These are phyloP conservation scores for Hemibagrus guttatus DNA, from an alignment of 2,797 vertebrate species.

Conservation along the genomic window DNA sequence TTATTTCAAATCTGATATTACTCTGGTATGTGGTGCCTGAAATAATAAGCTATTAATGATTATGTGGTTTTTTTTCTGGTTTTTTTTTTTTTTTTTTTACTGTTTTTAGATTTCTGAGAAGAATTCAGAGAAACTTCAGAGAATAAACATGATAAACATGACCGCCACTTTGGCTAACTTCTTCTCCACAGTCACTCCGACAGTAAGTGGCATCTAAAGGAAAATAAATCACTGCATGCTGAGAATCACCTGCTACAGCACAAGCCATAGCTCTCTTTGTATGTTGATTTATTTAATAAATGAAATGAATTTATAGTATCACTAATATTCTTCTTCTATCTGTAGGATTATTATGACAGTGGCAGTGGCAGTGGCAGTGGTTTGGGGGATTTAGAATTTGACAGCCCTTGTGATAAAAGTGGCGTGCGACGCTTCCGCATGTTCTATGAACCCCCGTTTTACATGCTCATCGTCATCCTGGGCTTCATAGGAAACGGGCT, in stretches of 20 bases:
- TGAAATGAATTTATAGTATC: not conserved
- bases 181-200: not conserved
- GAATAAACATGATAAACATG: conserved; percentile 26
- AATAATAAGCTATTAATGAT: not conserved
- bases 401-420: conserved; percentile 67
- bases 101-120: conserved; percentile 34
- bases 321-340: not conserved
- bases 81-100: not conserved
- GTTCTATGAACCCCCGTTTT: conserved; percentile 76
- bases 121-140: not conserved
- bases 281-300: not conserved
- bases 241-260: not conserved
- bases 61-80: not conserved
- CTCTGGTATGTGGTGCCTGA: not conserved
- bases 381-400: conserved; percentile 36
- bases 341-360: conserved; percentile 46
- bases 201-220: conserved; percentile 40
- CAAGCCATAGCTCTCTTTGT: not conserved
- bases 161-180: not conserved
- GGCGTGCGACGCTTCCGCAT: conserved; percentile 71
- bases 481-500: conserved; percentile 79
- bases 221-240: conserved; percentile 2
- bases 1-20: not conserved
- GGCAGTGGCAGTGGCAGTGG: conserved; percentile 42
- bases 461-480: conserved; percentile 76